Base-by-base conservation (phyloP, 2,113 vertebrate species). In the Delphinus delphis region DNA sequence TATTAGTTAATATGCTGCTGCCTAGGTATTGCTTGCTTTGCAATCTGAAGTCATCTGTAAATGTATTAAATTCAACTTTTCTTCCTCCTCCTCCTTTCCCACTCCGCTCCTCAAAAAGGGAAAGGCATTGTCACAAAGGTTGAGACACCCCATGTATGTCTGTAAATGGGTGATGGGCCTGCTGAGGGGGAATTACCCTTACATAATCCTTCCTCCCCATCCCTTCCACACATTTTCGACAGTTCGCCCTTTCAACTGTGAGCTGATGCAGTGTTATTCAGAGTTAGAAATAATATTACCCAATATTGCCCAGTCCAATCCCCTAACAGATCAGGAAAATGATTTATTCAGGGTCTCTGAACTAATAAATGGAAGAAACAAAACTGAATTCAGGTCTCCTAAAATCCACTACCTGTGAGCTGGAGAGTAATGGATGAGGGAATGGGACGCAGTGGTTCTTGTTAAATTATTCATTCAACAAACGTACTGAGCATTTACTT, bases 81-180 rank as follows among this genome's bases (percentile, higher is more conserved):
- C 76, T 47, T 85, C 60, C 23, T 86, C 23, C 7, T 67, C 11
- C n/a, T 38, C 47, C 33, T 17, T 28, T 93, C 28, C 60, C 28
- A n/a, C 44, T 84, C 26, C 10, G 33, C 36, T 23, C 47, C 81
- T 93, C 60, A 76, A 67, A 21, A 3, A 90, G 53, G 84, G 60
- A 58, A 92, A 96, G 31, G n/a, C 23, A 10, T 47, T 70, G 71
- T 92, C 68, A 80, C 60, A 89, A 93, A 97, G 31, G 47, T 23
- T 84, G 70, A 86, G 79, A 82, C 60, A 70, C 18, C 89, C 38
- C 25, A 44, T 26, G 36, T 44, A 26, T 20, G 13, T 68, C 85
- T 93, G 53, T 88, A 70, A 26, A 20, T 14, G 28, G 76, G 14
- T 5, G 36, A 36, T 58, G 26, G 62, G 76, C 28, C 44, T 83